phyloP scores from a whole-genome alignment of 2,888 invertebrate genomes.

The Drosophila meridiana region DNA sequence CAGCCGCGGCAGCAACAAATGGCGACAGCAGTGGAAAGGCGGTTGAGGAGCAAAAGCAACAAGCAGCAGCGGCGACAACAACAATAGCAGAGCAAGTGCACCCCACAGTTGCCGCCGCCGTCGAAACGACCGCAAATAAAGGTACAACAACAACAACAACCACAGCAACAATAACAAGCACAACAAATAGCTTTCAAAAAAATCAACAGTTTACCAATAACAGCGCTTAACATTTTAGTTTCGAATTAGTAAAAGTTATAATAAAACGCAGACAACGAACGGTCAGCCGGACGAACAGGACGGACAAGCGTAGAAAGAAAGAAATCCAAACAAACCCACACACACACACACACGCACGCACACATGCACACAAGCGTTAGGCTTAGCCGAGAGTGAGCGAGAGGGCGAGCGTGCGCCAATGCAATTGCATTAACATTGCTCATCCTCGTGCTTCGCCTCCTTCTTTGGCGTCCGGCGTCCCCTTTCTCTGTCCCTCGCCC shows the following conservation, averaged over 20 bases:
- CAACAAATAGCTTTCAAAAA: constrained; percentile 37
- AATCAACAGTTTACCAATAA: constrained; percentile 30
- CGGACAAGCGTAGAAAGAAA: constrained; percentile 31
- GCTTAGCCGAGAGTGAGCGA: not conserved
- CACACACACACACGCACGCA: constrained; percentile 4
- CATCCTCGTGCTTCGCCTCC: constrained; percentile 21
- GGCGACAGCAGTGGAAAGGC: constrained; percentile 61
- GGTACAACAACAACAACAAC: constrained; percentile 50
- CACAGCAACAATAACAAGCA: not conserved
- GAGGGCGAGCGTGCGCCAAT: constrained; percentile 11
- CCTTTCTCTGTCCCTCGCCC: not conserved
- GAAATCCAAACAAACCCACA: constrained; percentile 17
- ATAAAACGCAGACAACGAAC: constrained; percentile 49
- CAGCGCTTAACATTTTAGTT: constrained; percentile 38
- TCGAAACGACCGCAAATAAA: constrained; percentile 49
- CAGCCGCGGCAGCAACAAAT: constrained; percentile 41
- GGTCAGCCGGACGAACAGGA: constrained; percentile 37
- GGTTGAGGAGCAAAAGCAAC: constrained; percentile 30
- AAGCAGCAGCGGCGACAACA: constrained; percentile 49
- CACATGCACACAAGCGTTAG: constrained; percentile 8
- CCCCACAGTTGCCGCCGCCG: constrained; percentile 43
- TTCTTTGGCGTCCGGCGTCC: constrained; percentile 3
- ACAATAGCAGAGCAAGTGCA: constrained; percentile 65
- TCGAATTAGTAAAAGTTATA: constrained; percentile 72
- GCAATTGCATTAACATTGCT: constrained; percentile 43